These are phyloP conservation scores for Bombus vancouverensis DNA, from an alignment of 1,140 invertebrate genomes.

Conservation along the genomic window DNA sequence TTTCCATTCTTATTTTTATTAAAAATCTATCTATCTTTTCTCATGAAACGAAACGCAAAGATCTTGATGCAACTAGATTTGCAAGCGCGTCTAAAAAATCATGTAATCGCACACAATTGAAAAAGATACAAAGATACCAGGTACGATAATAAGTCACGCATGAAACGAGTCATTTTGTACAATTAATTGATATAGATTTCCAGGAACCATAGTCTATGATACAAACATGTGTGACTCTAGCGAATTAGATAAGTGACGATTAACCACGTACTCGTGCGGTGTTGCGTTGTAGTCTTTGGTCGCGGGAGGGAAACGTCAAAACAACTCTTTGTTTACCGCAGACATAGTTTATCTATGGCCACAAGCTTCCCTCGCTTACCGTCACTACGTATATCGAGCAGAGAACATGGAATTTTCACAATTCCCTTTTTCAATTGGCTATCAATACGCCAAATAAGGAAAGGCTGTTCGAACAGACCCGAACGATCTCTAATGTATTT, in stretches of 20 bases:
- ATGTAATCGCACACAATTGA: not conserved
- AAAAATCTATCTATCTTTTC: not conserved
- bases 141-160: not conserved
- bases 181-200: not conserved
- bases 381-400: not conserved
- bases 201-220: not conserved
- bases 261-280: constrained; percentile 22
- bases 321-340: constrained; percentile 13
- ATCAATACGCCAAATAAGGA: constrained; percentile 59
- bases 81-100: not conserved
- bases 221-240: not conserved
- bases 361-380: not conserved
- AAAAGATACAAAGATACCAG: not conserved
- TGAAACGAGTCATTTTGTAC: not conserved
- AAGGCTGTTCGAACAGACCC: not conserved
- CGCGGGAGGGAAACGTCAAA: constrained; percentile 33
- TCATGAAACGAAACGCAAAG: not conserved
- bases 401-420: constrained; percentile 36
- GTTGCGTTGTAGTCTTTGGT: not conserved
- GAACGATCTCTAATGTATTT: not conserved
- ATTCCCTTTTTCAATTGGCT: constrained; percentile 48
- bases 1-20: not conserved
- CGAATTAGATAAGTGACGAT: constrained; percentile 29
- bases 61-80: not conserved
- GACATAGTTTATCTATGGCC: not conserved